A percentile compares a stretch with the other conserved stretches of the same genome.
phyloP scores from a whole-genome alignment of 2,113 vertebrate species.

The Microtus richardsoni region DNA sequence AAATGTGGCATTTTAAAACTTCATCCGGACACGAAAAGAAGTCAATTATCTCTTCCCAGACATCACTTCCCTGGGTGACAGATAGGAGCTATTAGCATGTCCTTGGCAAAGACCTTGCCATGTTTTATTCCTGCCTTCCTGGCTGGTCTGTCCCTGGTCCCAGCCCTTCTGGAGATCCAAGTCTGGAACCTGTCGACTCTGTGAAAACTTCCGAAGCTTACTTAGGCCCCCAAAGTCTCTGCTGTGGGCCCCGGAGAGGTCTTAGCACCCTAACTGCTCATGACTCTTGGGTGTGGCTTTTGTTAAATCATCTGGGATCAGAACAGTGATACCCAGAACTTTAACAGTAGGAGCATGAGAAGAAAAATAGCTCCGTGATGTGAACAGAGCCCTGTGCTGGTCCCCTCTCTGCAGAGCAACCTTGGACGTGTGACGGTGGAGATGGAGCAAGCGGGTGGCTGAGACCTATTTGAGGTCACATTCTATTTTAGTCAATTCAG shows the following conservation, averaged over 20 bases:
- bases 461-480: neutral
- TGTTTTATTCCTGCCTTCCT: neutral
- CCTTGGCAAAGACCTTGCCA: conserved; percentile 35
- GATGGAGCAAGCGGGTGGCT: neutral
- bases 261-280: neutral
- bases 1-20: neutral
- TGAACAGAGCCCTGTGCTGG: neutral
- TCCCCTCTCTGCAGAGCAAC: neutral
- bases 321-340: neutral
- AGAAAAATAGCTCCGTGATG: neutral
- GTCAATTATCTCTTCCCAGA: conserved; percentile 53
- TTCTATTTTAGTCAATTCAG: neutral
- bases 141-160: neutral
- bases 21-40: conserved; percentile 13
- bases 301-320: neutral
- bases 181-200: neutral
- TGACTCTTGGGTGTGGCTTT: neutral
- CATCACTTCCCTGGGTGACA: neutral
- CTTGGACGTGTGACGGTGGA: accelerated
- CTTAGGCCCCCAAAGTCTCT: neutral
- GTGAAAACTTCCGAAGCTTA: neutral
- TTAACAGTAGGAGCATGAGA: neutral
- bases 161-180: accelerated
- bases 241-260: neutral
- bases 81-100: conserved; percentile 44